Conservation (phyloP, 1,140 invertebrate species). For the Whitmania pigra region DNA sequence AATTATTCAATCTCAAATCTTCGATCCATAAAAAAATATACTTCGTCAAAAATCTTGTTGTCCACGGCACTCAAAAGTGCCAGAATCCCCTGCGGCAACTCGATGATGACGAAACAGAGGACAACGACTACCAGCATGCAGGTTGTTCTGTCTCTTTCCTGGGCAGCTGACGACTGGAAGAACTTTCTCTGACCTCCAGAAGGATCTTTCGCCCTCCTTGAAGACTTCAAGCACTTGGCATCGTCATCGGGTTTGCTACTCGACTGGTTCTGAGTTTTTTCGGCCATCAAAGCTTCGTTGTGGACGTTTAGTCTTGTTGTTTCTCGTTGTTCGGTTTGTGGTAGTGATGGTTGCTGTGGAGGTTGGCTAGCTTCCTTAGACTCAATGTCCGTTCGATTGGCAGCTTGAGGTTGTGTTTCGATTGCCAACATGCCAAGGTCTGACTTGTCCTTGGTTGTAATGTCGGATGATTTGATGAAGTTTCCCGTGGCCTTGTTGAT, state of each 20-base stretch:
- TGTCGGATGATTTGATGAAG: conserved; percentile 27
- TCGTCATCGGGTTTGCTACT: neutral
- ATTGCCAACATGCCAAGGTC: no score
- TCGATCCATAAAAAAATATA: conserved; percentile 26
- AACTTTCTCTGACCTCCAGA: no score
- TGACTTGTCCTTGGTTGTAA: no score
- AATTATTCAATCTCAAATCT: no score
- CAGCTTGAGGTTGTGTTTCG: no score
- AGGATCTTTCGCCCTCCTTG: neutral
- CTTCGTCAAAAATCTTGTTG: conserved; percentile 34
- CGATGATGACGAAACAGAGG: conserved; percentile 69
- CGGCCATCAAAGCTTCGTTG: neutral
- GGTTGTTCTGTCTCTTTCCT: conserved; percentile 67
- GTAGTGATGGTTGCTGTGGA: no score
- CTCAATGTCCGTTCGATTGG: no score
- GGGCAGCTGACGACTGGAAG: conserved; percentile 26
- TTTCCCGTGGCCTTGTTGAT: conserved; percentile 27
- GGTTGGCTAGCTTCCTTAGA: no score
- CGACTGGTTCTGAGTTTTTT: conserved; percentile 1
- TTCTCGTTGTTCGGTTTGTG: no score
- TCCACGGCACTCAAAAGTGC: conserved; percentile 35
- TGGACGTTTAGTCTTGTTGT: neutral
- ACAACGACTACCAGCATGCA: conserved; percentile 77
- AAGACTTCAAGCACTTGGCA: conserved; percentile 15
- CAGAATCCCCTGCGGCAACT: conserved; percentile 55